Evolutionary conservation across 2,888 invertebrate genomes (phyloP), one percentile per base, ranked within the genome.

Genomic region (Spodoptera exigua): DNA sequence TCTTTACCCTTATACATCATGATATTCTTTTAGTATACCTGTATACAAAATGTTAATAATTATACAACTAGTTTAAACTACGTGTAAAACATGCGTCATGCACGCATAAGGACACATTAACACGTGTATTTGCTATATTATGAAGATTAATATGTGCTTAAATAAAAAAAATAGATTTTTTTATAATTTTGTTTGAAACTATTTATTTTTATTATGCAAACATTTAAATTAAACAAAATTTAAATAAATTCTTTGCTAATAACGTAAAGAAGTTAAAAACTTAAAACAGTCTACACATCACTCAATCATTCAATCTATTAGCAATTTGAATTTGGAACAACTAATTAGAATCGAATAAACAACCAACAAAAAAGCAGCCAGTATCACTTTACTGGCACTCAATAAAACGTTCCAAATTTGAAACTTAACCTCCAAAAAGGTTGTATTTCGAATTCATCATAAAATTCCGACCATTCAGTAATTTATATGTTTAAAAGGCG

Each of bases 381-480:
- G 12, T 35, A 32, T 48, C 43, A 41, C 14, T 39, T 27, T 18
- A 49, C 35, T 39, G 13, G 18, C 41, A 16, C 14, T 27, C 27
- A 39, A 53, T 55, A 27, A 58, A 40, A 18, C 40, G 67, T 55
- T 72, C 51, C 41, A 55, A 27, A 66, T 52, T 69, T 71, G 43
- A 65, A 68, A 65, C 7, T 13, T 12, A 16, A 51, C 16, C 54
- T 37, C 48, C 39, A 59, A 13, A 62, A 27, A 41, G 10, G 11
- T 47, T 46, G 39, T 7, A 34, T 44, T 59, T 44, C 32, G 12
- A 44, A 47, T 17, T 54, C 37, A 40, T 48, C 73, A 60, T 57
- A 64, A 60, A 59, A 72, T 72, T 59, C 51, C 53, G 32, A 43
- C 34, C 49, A 56, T 61, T 72, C 69, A 44, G 35, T 67, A 61